Evolutionary conservation across 1,140 invertebrate genomes (phyloP).

Genomic region (Zaprionus tsacasi): DNA sequence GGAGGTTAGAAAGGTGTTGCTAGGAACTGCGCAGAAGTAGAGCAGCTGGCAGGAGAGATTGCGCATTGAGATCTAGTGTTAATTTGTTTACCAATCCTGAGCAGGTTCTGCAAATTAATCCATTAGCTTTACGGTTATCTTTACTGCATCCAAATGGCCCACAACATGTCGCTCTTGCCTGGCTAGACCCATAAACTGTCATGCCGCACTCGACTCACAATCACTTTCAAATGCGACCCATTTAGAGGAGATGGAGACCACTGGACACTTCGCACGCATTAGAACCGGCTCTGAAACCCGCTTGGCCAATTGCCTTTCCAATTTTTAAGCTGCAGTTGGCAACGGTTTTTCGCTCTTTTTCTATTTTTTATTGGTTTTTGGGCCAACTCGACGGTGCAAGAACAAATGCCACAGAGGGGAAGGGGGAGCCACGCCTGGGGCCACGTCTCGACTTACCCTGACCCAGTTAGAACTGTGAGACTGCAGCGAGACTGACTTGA

Average conservation of each 20-base stretch:
- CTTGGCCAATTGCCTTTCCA: conserved; percentile 70
- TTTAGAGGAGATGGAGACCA: conserved; percentile 37
- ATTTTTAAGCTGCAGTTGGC: conserved; percentile 56
- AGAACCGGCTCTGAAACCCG: conserved; percentile 65
- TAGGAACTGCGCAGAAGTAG: background rate
- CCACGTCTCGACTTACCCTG: conserved; percentile 63
- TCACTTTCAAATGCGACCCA: conserved; percentile 78
- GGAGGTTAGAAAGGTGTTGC: conserved; percentile 4
- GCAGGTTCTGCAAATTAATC: conserved; percentile 6
- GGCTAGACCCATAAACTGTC: conserved; percentile 49
- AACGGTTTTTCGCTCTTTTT: conserved; percentile 16
- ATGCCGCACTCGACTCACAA: conserved; percentile 52
- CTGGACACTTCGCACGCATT: conserved; percentile 64
- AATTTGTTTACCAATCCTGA: background rate
- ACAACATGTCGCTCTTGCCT: background rate
- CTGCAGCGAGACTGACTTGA: conserved; percentile 16
- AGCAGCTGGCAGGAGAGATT: background rate
- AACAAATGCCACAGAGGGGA: conserved; percentile 29
- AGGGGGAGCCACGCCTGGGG: conserved; percentile 51
- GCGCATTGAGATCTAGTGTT: background rate
- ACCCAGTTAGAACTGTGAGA: conserved; percentile 58
- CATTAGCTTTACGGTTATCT: conserved; percentile 5
- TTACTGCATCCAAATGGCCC: background rate
- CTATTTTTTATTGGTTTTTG: conserved; percentile 26
- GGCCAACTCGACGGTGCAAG: conserved; percentile 46